These are phyloP conservation scores for Leptinotarsa haldemani DNA, from an alignment of 2,888 invertebrate species.

Conservation along the genomic window DNA sequence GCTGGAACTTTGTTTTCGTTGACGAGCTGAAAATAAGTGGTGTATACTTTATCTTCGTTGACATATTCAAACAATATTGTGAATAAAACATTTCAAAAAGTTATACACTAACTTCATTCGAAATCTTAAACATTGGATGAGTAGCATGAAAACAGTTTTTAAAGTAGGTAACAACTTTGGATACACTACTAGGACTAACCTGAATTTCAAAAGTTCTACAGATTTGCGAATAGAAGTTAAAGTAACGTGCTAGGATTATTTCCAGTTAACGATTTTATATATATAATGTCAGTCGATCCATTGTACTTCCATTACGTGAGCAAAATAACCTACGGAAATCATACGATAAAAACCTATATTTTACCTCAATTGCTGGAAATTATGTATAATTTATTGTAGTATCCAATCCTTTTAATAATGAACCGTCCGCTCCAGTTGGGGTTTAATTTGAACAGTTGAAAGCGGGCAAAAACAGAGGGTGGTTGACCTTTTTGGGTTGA, in stretches of 20 bases:
- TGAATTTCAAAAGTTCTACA: no score
- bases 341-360: neutral
- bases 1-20: neutral
- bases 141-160: neutral
- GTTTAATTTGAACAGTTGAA: conserved; percentile 3
- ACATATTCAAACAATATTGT: neutral
- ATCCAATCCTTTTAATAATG: neutral
- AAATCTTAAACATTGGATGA: neutral
- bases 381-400: conserved; percentile 2
- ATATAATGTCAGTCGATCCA: neutral
- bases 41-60: neutral
- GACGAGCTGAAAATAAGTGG: neutral
- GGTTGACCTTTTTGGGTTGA: neutral
- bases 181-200: no score
- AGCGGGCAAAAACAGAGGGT: neutral
- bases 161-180: no score
- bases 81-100: neutral
- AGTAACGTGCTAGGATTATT: neutral
- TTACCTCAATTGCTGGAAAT: neutral
- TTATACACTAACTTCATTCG: neutral
- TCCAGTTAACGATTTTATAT: neutral
- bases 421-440: neutral
- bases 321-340: neutral
- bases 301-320: no score
- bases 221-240: neutral